Evolutionary conservation across 2,797 vertebrate genomes (phyloP).

Genomic region (Crocodylus rhombifer): DNA sequence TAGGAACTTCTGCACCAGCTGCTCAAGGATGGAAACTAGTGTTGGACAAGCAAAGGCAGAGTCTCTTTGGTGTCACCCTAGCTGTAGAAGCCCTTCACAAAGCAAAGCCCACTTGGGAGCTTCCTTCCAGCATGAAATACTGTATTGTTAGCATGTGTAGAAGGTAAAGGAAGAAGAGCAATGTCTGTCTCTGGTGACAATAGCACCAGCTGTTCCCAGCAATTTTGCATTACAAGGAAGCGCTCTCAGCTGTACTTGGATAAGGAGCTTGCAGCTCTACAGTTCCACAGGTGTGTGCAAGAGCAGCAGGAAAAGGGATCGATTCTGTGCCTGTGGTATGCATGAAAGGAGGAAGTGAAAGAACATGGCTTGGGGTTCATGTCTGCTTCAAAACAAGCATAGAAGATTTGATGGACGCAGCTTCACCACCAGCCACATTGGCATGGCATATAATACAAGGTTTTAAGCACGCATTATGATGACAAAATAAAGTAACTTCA

Average conservation of each 20-base stretch:
- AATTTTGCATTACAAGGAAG: too few species aligned
- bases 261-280: background rate
- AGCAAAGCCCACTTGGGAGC: background rate
- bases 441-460: background rate
- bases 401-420: background rate
- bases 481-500: background rate
- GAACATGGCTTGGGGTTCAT: background rate
- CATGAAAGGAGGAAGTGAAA: background rate
- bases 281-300: background rate
- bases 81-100: background rate
- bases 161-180: background rate
- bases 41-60: background rate
- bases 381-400: background rate
- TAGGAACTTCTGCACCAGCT: background rate
- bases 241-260: background rate
- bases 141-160: background rate
- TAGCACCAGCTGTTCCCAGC: background rate
- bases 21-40: background rate
- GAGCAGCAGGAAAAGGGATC: background rate
- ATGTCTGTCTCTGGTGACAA: background rate
- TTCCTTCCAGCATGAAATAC: background rate
- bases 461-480: background rate
- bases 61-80: background rate
- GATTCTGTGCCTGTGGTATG: too few species aligned
- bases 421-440: background rate